phyloP scores from a whole-genome alignment of 2,113 vertebrate genomes.

The Oncorhynchus tshawytscha region DNA sequence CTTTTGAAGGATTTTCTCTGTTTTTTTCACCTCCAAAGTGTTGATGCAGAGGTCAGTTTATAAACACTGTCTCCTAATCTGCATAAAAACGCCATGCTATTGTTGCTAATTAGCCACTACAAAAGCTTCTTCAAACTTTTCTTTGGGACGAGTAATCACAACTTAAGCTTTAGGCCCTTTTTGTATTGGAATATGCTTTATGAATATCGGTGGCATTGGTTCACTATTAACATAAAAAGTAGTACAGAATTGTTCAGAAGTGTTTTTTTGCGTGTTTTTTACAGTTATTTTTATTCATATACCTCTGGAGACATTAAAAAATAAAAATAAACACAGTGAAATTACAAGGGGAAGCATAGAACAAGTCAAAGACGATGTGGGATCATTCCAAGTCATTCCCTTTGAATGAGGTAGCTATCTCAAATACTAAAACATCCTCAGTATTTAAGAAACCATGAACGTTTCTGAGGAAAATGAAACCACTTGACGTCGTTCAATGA shows the following conservation, averaged over 20 bases:
- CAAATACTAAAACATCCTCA: not conserved
- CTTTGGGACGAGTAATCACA: not conserved
- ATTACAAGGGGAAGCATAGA: not conserved
- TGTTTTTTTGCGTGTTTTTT: not conserved
- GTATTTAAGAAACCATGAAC: not conserved
- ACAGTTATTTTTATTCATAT: not conserved
- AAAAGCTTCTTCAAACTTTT: conserved; percentile 5
- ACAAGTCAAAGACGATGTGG: not conserved
- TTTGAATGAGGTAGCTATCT: not conserved
- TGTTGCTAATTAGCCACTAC: conserved; percentile 26
- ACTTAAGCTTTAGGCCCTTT: not conserved
- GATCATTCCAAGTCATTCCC: not conserved
- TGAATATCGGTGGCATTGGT: not conserved
- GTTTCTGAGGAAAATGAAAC: not conserved
- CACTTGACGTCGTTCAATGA: not conserved
- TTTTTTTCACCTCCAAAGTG: not conserved
- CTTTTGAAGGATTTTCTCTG: not conserved
- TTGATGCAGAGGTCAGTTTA: not conserved
- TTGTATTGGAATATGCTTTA: no score
- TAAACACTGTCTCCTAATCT: conserved; percentile 9
- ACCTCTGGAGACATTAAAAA: not conserved
- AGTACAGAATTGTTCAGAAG: not conserved
- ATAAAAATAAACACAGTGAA: not conserved
- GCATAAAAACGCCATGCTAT: conserved; percentile 10
- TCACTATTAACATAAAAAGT: not conserved